phyloP scores from a whole-genome alignment of 2,113 vertebrate genomes.

The Deroptyus accipitrinus region DNA sequence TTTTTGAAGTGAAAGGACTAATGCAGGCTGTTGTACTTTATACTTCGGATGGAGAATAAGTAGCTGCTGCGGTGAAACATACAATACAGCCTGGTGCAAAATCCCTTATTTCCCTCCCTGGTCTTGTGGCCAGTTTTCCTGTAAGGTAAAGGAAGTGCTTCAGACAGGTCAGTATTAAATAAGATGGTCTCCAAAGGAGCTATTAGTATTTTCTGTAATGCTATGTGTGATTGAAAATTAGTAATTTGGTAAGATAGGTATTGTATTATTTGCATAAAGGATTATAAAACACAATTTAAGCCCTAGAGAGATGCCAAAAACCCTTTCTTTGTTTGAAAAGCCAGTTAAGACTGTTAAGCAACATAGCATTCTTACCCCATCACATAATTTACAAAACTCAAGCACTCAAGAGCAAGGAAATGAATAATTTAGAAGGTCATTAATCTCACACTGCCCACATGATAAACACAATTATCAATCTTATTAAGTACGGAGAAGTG shows the following conservation, averaged over 20 bases:
- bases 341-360: constrained; percentile 27
- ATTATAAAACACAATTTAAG: not conserved
- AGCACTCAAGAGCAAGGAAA: not conserved
- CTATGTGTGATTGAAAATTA: not conserved
- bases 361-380: not conserved
- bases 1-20: not conserved
- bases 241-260: not conserved
- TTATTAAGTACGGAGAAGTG: not conserved
- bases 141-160: not conserved
- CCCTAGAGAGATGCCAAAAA: not conserved
- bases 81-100: not conserved
- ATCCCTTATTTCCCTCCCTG: not conserved
- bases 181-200: not conserved
- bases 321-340: not conserved
- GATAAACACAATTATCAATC: constrained; percentile 28
- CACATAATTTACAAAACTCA: constrained; percentile 44
- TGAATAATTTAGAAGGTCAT: constrained; percentile 56
- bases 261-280: not conserved
- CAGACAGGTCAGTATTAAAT: not conserved
- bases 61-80: not conserved
- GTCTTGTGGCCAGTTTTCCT: not conserved
- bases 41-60: not conserved
- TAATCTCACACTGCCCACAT: constrained; percentile 27
- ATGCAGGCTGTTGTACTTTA: not conserved
- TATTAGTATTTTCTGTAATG: not conserved